Percentiles rank a stretch among this genome's conserved stretches.
phyloP scores from a whole-genome alignment of 2,113 vertebrate genomes.

The Oryzias celebensis region DNA sequence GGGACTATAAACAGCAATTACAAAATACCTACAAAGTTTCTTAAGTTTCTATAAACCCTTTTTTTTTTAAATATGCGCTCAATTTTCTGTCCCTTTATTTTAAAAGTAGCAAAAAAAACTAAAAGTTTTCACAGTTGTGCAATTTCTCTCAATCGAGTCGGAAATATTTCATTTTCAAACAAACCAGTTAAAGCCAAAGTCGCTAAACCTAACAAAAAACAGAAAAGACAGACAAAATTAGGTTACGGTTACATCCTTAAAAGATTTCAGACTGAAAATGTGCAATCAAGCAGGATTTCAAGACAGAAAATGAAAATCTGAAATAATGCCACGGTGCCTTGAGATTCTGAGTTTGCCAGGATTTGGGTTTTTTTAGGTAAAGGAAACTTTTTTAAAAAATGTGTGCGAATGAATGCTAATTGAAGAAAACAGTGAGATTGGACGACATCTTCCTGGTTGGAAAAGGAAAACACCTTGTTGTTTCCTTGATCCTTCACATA shows the following conservation, averaged over 20 bases:
- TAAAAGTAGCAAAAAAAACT: too few species aligned
- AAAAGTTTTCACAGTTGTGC: slow-evolving; percentile 37
- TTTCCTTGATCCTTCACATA: neutral
- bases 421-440: neutral
- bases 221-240: neutral
- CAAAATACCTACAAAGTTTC: slow-evolving; percentile 32
- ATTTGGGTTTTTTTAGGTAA: too few species aligned
- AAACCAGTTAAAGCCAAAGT: slow-evolving; percentile 26
- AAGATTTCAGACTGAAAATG: too few species aligned
- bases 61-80: slow-evolving; percentile 57
- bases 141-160: slow-evolving; percentile 49
- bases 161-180: slow-evolving; percentile 63
- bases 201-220: slow-evolving; percentile 40
- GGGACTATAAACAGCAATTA: slow-evolving; percentile 44
- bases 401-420: neutral
- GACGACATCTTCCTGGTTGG: slow-evolving; percentile 5
- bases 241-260: too few species aligned
- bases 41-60: slow-evolving; percentile 41
- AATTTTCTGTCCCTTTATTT: slow-evolving; percentile 39
- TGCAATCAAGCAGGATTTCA: too few species aligned
- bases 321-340: too few species aligned
- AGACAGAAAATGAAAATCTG: too few species aligned
- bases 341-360: too few species aligned
- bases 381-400: too few species aligned
- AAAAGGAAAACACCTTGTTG: neutral